These are phyloP conservation scores for Teleiodes luculella DNA, from an alignment of 2,888 invertebrate species.

Conservation along the genomic window DNA sequence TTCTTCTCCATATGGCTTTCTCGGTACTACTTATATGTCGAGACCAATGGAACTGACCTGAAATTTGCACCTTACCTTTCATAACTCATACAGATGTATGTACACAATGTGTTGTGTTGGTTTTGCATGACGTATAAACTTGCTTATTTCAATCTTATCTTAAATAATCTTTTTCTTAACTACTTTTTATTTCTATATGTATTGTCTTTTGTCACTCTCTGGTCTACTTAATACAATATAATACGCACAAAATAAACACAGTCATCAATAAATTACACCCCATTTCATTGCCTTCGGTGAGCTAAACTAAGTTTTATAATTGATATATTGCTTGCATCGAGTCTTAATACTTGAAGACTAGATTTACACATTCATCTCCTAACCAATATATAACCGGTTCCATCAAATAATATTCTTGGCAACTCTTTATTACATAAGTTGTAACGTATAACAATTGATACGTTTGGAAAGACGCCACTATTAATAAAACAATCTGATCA, in stretches of 20 bases:
- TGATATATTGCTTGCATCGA: not conserved
- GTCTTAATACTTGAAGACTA: not conserved
- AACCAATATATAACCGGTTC: not conserved
- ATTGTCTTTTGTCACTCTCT: not conserved
- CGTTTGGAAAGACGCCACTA: no score
- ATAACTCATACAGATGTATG: slow-evolving; percentile 64
- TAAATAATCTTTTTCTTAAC: not conserved
- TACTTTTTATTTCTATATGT: not conserved
- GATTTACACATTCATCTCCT: not conserved
- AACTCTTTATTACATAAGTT: not conserved
- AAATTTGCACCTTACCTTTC: slow-evolving; percentile 63
- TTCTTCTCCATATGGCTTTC: slow-evolving; percentile 86
- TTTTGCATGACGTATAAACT: slow-evolving; percentile 36
- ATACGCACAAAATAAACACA: not conserved
- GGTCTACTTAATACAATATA: not conserved
- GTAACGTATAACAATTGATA: no score
- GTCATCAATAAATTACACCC: not conserved
- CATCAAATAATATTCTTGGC: not conserved
- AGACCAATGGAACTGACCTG: slow-evolving; percentile 54
- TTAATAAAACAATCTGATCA: no score
- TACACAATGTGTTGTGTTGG: slow-evolving; percentile 50
- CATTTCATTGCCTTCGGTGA: slow-evolving; percentile 1
- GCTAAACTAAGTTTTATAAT: not conserved
- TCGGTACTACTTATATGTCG: slow-evolving; percentile 59
- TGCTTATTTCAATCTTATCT: not conserved